Percentiles rank a stretch among this genome's conserved stretches.
These are phyloP conservation scores for Drosophila diplacantha DNA, from an alignment of 2,888 invertebrate species.

Conservation along the genomic window DNA sequence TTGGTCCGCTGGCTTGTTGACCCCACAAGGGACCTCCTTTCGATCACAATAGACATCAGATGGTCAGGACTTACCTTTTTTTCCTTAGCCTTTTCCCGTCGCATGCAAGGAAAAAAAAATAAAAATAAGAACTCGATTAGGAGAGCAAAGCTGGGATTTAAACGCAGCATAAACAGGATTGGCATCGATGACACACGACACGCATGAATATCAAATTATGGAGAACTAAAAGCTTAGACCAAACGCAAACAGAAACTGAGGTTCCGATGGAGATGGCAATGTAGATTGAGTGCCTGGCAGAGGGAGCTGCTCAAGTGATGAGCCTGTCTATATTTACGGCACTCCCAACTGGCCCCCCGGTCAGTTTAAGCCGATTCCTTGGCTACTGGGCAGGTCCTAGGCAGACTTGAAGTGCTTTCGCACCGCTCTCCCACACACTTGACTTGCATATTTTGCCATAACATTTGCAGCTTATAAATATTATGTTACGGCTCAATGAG, in stretches of 20 bases:
- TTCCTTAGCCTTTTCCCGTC: conserved; percentile 2
- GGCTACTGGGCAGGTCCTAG: conserved; percentile 25
- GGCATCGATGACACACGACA: conserved; percentile 47
- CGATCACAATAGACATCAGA: conserved; percentile 34
- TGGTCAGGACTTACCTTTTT: conserved; percentile 38
- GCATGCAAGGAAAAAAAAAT: conserved; percentile 43
- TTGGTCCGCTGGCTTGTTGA: conserved; percentile 19
- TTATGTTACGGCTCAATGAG: conserved; percentile 62
- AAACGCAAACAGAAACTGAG: conserved; percentile 28
- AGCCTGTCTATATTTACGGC: conserved; percentile 63
- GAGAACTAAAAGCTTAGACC: conserved; percentile 57
- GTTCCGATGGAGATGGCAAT: conserved; percentile 7
- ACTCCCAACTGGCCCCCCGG: conserved; percentile 31
- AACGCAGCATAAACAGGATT: conserved; percentile 54
- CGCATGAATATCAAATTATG: conserved; percentile 65
- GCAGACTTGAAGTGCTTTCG: conserved; percentile 47
- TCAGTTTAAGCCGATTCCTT: conserved; percentile 44
- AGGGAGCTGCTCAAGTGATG: conserved; percentile 49
- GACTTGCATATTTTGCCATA: conserved; percentile 50
- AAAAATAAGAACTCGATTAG: conserved; percentile 32
- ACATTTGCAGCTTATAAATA: conserved; percentile 59
- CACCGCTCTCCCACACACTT: conserved; percentile 14
- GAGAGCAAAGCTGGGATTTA: conserved; percentile 43
- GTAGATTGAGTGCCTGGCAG: conserved; percentile 6
- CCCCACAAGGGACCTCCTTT: conserved; percentile 6